Conservation (phyloP, 2,888 invertebrate genomes). For the Unio delphinus region DNA sequence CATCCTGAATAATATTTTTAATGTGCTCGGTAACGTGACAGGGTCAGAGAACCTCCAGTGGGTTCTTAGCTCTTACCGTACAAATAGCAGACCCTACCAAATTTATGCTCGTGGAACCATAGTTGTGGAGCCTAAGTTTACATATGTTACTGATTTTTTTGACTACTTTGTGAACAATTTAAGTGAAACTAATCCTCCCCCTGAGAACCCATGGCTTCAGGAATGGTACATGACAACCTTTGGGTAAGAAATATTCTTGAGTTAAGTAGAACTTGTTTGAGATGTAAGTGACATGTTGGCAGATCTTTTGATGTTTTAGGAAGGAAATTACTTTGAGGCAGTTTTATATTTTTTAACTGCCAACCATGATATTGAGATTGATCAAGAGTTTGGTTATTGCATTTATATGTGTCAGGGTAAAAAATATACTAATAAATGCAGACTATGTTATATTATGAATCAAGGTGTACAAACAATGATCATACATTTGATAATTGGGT, state of each 20-base stretch:
- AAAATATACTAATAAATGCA: no score
- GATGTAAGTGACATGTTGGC: neutral
- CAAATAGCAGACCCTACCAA: constrained; percentile 22
- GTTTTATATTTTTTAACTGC: no score
- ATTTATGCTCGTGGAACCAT: constrained; percentile 45
- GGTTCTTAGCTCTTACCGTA: constrained; percentile 48
- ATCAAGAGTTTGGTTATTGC: no score
- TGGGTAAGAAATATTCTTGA: constrained; percentile 19
- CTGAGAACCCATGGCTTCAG: constrained; percentile 59
- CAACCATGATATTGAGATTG: no score
- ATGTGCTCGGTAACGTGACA: constrained; percentile 27
- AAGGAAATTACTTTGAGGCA: no score
- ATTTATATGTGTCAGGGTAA: no score
- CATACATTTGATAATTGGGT: no score
- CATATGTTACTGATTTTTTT: constrained; percentile 50
- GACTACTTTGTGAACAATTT: constrained; percentile 46
- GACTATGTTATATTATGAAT: no score
- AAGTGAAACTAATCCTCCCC: constrained; percentile 29
- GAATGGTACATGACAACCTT: constrained; percentile 65
- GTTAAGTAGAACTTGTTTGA: neutral
- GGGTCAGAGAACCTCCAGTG: constrained; percentile 50
- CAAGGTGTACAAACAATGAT: no score
- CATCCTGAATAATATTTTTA: constrained; percentile 19
- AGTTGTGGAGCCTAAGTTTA: constrained; percentile 35
- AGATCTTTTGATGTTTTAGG: no score